These are phyloP conservation scores for Sphinx pinastri DNA, from an alignment of 2,888 invertebrate species.

Conservation along the genomic window DNA sequence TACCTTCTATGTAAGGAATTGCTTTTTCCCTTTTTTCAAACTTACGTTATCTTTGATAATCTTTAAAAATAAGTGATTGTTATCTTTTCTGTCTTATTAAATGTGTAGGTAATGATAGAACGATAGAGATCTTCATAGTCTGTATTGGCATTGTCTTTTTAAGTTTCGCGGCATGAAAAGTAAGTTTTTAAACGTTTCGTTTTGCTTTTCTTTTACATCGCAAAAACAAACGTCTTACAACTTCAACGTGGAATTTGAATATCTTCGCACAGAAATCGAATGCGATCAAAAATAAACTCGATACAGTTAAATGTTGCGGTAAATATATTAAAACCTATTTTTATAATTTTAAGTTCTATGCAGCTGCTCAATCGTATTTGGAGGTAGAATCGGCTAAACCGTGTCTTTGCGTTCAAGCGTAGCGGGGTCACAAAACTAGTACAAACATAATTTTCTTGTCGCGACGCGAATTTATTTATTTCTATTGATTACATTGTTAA, in stretches of 20 bases:
- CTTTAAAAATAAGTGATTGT: too few relatives aligned
- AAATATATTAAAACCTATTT: conserved; percentile 14
- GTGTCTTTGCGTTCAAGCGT: conserved; percentile 72
- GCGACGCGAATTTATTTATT: conserved; percentile 49
- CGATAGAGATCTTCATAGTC: background rate
- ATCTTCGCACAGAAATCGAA: conserved; percentile 4
- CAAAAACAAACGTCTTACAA: conserved; percentile 13
- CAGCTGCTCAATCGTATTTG: conserved; percentile 55
- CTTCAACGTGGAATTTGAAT: conserved; percentile 13
- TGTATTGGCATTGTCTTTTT: background rate
- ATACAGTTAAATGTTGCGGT: conserved; percentile 20
- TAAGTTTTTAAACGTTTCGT: background rate
- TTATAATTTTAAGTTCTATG: conserved; percentile 35
- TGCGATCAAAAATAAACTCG: conserved; percentile 14
- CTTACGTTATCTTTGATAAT: too few relatives aligned
- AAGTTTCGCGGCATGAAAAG: background rate
- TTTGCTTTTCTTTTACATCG: background rate
- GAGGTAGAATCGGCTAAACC: conserved; percentile 61
- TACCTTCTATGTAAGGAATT: too few relatives aligned
- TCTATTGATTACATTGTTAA: conserved; percentile 34
- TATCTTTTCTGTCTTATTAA: too few relatives aligned
- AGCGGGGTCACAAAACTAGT: conserved; percentile 80
- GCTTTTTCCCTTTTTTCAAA: too few relatives aligned
- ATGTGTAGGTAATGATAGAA: background rate
- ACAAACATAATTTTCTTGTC: conserved; percentile 65